Evolutionary conservation across 2,113 vertebrate species (phyloP).

Genomic region (Tragelaphus scriptus): DNA sequence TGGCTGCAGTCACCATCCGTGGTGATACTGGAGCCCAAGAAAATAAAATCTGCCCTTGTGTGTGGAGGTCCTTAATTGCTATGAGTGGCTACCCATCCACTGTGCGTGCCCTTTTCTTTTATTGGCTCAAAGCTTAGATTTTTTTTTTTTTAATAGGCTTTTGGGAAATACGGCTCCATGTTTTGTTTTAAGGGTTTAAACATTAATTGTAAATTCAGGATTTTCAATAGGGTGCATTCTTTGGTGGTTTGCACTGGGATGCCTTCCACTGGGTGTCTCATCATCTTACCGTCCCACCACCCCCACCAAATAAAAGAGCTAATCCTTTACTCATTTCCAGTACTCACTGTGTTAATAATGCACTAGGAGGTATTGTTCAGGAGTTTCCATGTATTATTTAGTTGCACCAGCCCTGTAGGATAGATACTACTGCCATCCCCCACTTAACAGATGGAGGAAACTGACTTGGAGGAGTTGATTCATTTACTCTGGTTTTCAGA

Average conservation of each 20-base stretch:
- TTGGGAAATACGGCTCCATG: not conserved
- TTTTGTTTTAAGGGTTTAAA: not conserved
- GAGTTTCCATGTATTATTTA: slow-evolving; percentile 8
- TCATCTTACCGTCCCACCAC: not conserved
- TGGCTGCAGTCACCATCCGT: not conserved
- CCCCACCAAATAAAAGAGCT: not conserved
- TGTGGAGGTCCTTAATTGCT: not conserved
- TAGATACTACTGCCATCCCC: not conserved
- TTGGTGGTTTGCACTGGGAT: not conserved
- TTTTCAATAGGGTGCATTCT: not conserved
- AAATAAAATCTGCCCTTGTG: not conserved
- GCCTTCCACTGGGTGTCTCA: not conserved
- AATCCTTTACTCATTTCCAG: not conserved
- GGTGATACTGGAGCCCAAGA: not conserved
- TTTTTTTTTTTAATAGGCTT: not conserved
- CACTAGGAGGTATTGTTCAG: not conserved
- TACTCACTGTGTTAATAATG: not conserved
- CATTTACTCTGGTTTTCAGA: not conserved
- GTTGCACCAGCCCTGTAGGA: not conserved
- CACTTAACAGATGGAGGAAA: not conserved
- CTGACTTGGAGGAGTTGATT: not conserved
- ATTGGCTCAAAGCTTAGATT: not conserved
- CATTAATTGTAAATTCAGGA: not conserved
- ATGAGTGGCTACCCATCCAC: not conserved
- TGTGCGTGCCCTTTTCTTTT: not conserved